Evolutionary conservation across 1,140 invertebrate species (phyloP).

Genomic region (Camponotus floridanus): DNA sequence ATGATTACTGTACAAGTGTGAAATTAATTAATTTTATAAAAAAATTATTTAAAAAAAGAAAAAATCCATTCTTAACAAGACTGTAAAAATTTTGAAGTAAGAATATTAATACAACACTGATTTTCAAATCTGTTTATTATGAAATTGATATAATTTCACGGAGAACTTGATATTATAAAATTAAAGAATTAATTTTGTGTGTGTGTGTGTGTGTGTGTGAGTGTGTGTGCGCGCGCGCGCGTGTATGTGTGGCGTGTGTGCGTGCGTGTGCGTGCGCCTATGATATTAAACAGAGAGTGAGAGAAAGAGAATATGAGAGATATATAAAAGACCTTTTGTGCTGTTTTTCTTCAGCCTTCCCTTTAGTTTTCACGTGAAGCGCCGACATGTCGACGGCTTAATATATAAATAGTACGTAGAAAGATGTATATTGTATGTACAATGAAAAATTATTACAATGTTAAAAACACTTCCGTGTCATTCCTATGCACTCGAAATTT

Average conservation of each 20-base stretch:
- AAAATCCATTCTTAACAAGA: too few relatives aligned
- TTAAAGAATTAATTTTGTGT: background rate
- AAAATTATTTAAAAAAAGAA: too few relatives aligned
- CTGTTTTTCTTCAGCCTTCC: slow-evolving; percentile 31
- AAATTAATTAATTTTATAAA: slow-evolving; percentile 6
- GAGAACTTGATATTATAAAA: background rate
- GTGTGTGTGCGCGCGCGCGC: too few relatives aligned
- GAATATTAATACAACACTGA: background rate
- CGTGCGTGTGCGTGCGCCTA: too few relatives aligned
- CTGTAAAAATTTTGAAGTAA: background rate
- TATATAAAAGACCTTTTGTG: background rate
- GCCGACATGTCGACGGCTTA: slow-evolving; percentile 54
- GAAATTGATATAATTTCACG: too few relatives aligned
- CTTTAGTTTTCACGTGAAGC: slow-evolving; percentile 18
- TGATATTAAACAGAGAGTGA: too few relatives aligned
- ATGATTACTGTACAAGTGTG: background rate
- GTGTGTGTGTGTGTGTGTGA: too few relatives aligned
- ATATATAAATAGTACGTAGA: background rate
- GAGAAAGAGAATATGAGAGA: background rate
- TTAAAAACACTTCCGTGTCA: background rate
- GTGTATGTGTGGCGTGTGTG: too few relatives aligned
- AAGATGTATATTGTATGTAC: background rate
- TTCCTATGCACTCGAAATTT: background rate
- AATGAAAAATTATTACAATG: background rate
- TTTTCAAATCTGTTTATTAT: background rate